These are phyloP conservation scores for Eretmochelys imbricata DNA, from an alignment of 2,113 vertebrate species.

Conservation along the genomic window DNA sequence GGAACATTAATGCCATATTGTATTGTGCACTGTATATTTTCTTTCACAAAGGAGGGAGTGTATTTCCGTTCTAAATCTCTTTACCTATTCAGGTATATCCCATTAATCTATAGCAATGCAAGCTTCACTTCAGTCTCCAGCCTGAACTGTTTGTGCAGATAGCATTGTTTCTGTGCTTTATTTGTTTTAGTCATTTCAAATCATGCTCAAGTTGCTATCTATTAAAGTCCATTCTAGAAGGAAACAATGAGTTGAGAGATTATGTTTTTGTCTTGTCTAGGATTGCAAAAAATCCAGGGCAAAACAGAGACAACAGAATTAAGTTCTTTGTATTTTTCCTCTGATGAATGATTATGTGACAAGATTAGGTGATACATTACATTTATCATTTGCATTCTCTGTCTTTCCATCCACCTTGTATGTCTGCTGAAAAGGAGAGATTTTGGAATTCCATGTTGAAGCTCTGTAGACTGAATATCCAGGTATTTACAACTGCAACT, in stretches of 20 bases:
- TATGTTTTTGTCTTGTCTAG: neutral
- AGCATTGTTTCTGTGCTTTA: neutral
- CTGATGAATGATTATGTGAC: neutral
- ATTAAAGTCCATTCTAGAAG: neutral
- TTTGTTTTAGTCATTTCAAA: neutral
- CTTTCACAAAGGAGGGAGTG: neutral
- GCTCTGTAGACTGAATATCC: neutral
- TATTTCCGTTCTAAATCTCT: neutral
- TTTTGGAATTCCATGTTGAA: neutral
- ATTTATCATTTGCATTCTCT: neutral
- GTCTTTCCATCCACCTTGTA: neutral
- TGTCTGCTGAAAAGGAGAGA: neutral
- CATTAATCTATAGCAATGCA: neutral
- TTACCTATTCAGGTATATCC: neutral
- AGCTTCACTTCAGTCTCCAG: neutral
- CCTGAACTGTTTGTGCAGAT: neutral
- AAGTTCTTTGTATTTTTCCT: neutral
- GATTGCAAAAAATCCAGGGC: neutral
- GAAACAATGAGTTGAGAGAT: neutral
- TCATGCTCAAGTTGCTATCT: neutral
- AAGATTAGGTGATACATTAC: neutral
- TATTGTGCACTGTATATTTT: neutral
- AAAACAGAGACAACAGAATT: neutral
- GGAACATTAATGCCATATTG: neutral
- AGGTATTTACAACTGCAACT: neutral